phyloP scores from a whole-genome alignment of 2,888 invertebrate species.

The Euplexia lucipara region DNA sequence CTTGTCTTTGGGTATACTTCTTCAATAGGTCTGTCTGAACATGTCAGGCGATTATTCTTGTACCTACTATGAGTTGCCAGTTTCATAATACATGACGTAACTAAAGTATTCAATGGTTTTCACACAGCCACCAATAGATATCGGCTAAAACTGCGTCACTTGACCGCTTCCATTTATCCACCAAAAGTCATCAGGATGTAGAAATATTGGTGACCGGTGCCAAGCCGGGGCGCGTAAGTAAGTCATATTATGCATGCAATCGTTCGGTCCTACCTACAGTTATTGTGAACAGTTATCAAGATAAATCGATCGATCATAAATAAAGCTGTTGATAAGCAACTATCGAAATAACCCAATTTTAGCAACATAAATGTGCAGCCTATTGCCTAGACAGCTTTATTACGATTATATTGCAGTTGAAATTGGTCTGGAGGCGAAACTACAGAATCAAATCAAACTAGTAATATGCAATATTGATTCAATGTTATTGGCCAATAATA shows the following conservation, averaged over 20 bases:
- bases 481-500: not conserved
- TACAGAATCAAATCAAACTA: conserved; percentile 5
- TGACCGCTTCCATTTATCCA: too few relatives aligned
- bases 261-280: too few relatives aligned
- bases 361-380: conserved; percentile 17
- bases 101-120: too few relatives aligned
- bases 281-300: conserved; percentile 16
- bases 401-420: conserved; percentile 15
- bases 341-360: conserved; percentile 31
- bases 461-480: not conserved
- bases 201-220: too few relatives aligned
- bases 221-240: conserved; percentile 4
- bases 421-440: conserved; percentile 19
- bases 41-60: too few relatives aligned
- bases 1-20: too few relatives aligned
- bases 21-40: too few relatives aligned
- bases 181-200: too few relatives aligned
- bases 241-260: not conserved
- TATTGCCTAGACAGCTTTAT: conserved; percentile 32
- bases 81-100: too few relatives aligned
- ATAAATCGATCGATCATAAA: conserved; percentile 26
- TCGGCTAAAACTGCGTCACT: too few relatives aligned
- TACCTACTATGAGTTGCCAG: too few relatives aligned
- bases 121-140: too few relatives aligned
- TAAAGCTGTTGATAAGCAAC: conserved; percentile 21